Evolutionary conservation across 2,888 invertebrate genomes (phyloP).

Genomic region (Cataglyphis altisquamis): DNA sequence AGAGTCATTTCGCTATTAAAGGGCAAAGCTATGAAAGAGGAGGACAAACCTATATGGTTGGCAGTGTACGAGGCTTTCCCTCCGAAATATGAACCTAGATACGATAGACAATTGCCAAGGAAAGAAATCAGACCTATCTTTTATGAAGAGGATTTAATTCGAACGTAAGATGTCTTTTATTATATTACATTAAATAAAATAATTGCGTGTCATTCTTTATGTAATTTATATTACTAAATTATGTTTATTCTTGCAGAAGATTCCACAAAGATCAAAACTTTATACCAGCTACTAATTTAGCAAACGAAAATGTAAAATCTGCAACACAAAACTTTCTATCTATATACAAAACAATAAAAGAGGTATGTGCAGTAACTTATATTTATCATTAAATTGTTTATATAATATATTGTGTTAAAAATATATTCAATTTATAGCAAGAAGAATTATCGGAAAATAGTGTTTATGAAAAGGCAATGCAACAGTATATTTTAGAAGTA

Average conservation of each 20-base stretch:
- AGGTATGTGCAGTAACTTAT: conserved; percentile 66
- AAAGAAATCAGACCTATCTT: conserved; percentile 90
- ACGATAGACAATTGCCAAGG: conserved; percentile 90
- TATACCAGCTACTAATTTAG: conserved; percentile 36
- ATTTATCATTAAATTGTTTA: not conserved
- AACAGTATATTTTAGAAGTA: conserved; percentile 44
- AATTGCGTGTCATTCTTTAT: not conserved
- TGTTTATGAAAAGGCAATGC: conserved; percentile 73
- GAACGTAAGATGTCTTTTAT: conserved; percentile 91
- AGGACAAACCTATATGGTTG: conserved; percentile 97
- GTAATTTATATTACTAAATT: not conserved
- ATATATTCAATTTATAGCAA: conserved; percentile 63
- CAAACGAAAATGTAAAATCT: not conserved
- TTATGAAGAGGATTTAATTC: conserved; percentile 93
- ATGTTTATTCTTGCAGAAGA: conserved; percentile 1
- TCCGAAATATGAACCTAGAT: conserved; percentile 93
- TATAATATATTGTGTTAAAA: not conserved
- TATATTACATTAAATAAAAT: not conserved
- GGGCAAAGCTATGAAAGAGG: conserved; percentile 92
- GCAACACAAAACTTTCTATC: conserved; percentile 87
- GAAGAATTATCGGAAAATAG: conserved; percentile 60
- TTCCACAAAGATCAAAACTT: conserved; percentile 26
- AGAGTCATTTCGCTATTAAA: conserved; percentile 93
- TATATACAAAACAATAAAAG: conserved; percentile 88
- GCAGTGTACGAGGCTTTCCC: conserved; percentile 97